Percentiles rank a stretch among this genome's conserved stretches.
Conservation (phyloP, 2,797 vertebrate genomes). For the Knipowitschia caucasica region DNA sequence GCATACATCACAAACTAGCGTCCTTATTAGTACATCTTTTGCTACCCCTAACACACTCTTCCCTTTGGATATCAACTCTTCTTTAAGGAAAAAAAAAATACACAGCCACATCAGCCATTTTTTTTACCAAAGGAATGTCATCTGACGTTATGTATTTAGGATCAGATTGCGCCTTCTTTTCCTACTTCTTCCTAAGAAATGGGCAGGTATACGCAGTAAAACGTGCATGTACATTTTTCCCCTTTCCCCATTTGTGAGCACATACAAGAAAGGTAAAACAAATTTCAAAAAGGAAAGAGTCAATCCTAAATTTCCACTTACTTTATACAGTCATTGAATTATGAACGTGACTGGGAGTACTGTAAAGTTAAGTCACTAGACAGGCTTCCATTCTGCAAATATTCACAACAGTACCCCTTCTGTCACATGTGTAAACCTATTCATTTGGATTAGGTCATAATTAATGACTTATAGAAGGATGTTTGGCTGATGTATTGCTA, state of each 20-base stretch:
- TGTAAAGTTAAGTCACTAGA: too few relatives aligned
- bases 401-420: background rate
- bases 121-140: constrained; percentile 66
- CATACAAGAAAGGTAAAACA: constrained; percentile 41
- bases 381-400: background rate
- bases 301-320: constrained; percentile 14
- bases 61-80: constrained; percentile 34
- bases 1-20: background rate
- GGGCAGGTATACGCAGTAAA: constrained; percentile 13
- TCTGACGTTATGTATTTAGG: constrained; percentile 74
- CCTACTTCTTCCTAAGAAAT: constrained; percentile 17
- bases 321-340: too few relatives aligned
- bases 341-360: too few relatives aligned
- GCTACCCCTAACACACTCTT: constrained; percentile 9
- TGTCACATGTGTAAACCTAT: background rate
- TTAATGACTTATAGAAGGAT: background rate
- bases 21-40: constrained; percentile 32
- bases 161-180: constrained; percentile 60
- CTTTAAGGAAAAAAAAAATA: constrained; percentile 26
- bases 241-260: constrained; percentile 64
- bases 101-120: constrained; percentile 70
- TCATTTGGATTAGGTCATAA: background rate
- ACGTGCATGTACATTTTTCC: constrained; percentile 57
- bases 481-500: background rate
- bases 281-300: background rate